These are phyloP conservation scores for Manis pentadactyla DNA, from an alignment of 2,797 vertebrate genomes.

Conservation along the genomic window DNA sequence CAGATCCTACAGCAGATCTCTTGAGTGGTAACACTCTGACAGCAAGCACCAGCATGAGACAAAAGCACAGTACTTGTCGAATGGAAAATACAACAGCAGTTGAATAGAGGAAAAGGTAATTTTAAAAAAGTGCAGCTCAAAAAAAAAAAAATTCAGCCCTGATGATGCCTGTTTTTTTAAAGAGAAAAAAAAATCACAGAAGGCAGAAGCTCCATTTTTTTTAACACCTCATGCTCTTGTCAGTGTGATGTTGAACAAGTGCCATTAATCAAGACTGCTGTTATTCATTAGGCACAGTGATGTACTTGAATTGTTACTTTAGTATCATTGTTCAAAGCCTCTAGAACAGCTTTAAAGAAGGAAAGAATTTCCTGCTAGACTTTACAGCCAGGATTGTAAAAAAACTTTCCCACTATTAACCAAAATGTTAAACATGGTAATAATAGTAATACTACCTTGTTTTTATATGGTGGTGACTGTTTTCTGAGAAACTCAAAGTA, in stretches of 20 bases:
- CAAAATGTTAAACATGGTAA: slow-evolving; percentile 60
- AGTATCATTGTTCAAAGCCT: slow-evolving; percentile 77
- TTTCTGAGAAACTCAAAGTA: slow-evolving; percentile 23
- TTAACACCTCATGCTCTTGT: slow-evolving; percentile 72
- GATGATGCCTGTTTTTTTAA: slow-evolving; percentile 36
- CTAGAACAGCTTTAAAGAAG: slow-evolving; percentile 71
- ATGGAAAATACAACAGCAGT: slow-evolving; percentile 54
- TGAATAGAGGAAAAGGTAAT: slow-evolving; percentile 63
- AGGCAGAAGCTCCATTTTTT: slow-evolving; percentile 71
- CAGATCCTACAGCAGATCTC: slow-evolving; percentile 23
- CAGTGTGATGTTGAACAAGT: slow-evolving; percentile 81
- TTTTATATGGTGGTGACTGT: slow-evolving; percentile 37
- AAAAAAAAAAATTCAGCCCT: slow-evolving; percentile 56
- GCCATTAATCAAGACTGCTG: slow-evolving; percentile 81
- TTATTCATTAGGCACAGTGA: slow-evolving; percentile 81
- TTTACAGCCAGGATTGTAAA: slow-evolving; percentile 67
- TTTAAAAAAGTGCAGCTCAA: slow-evolving; percentile 10
- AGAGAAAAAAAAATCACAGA: slow-evolving; percentile 64
- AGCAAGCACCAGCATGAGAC: slow-evolving; percentile 42
- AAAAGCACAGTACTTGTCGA: slow-evolving; percentile 50
- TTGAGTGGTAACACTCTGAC: slow-evolving; percentile 38
- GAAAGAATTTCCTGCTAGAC: slow-evolving; percentile 63
- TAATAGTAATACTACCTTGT: slow-evolving; percentile 43
- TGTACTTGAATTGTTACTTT: slow-evolving; percentile 84
- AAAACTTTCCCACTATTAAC: slow-evolving; percentile 67